Evolutionary conservation across 2,113 vertebrate genomes (phyloP).

Genomic region (Hoplias malabaricus): DNA sequence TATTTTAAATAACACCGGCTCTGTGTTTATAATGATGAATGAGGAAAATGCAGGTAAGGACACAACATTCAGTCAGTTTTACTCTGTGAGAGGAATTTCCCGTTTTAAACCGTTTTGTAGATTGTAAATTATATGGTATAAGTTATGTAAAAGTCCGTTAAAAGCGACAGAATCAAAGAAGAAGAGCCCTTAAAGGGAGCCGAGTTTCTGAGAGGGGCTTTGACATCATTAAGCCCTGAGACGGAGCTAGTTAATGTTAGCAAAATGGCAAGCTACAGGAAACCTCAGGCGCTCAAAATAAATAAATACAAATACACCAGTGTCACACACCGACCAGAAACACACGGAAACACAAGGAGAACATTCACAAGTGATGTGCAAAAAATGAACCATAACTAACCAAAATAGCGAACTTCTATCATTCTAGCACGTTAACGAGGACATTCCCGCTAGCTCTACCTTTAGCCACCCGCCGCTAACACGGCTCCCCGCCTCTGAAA

Average conservation of each 20-base stretch:
- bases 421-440: neutral
- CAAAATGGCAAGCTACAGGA: constrained; percentile 25
- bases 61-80: too few species aligned
- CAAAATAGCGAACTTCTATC: neutral
- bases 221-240: neutral
- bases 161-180: neutral
- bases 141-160: neutral
- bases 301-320: neutral
- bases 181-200: neutral
- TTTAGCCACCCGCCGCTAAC: constrained; percentile 42
- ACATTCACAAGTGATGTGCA: neutral
- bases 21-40: too few species aligned
- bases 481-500: constrained; percentile 42
- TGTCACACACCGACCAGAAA: too few species aligned
- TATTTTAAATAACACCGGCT: too few species aligned
- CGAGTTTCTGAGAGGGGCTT: neutral
- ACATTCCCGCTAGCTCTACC: neutral
- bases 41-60: too few species aligned
- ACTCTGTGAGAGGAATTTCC: neutral
- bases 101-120: neutral
- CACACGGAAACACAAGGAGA: neutral
- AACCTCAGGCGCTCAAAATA: neutral
- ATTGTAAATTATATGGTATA: neutral
- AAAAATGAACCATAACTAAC: neutral
- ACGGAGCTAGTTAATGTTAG: neutral